Conservation (phyloP, 1,140 invertebrate species). For the Lasioglossum albipes region DNA sequence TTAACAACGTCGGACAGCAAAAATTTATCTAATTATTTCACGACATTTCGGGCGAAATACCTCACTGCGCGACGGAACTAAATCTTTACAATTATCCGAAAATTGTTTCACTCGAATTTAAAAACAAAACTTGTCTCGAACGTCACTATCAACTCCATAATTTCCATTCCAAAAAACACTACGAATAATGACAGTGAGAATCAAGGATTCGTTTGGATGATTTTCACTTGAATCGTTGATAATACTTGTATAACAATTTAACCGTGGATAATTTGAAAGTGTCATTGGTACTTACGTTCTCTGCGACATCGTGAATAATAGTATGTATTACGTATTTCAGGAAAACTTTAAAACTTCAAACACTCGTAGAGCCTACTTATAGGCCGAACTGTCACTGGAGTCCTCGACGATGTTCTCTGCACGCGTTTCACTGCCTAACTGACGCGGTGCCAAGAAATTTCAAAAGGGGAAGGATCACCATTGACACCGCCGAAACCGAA, state of each 20-base stretch:
- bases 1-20: no score
- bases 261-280: background rate
- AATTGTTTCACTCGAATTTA: background rate
- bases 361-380: background rate
- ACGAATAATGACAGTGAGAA: background rate
- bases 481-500: conserved; percentile 29
- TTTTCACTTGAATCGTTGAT: background rate
- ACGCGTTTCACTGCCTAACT: conserved; percentile 20
- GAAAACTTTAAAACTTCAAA: background rate
- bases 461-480: conserved; percentile 31
- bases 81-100: no score
- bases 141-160: background rate
- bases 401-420: conserved; percentile 4
- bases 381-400: background rate
- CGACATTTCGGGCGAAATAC: no score
- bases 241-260: background rate
- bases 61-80: no score
- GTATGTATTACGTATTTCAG: background rate
- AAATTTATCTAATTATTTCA: no score
- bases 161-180: background rate
- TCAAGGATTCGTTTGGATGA: background rate
- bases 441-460: conserved; percentile 17
- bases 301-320: background rate
- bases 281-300: background rate
- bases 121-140: background rate